These are phyloP conservation scores for Mesoligia furuncula DNA, from an alignment of 2,888 invertebrate genomes.

Conservation along the genomic window DNA sequence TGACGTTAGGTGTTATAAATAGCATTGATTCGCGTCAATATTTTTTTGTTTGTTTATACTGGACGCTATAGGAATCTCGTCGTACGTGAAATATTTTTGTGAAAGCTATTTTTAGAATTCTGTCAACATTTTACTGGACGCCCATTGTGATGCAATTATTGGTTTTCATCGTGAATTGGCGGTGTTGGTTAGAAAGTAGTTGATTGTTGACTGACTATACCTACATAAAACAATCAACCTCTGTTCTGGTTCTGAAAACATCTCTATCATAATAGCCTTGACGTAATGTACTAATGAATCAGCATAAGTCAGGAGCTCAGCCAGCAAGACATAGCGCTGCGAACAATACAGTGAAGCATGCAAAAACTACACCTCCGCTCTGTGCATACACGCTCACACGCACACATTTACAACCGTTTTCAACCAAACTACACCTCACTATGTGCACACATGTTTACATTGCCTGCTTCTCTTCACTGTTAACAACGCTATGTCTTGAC, in stretches of 20 bases:
- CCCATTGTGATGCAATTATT: not conserved
- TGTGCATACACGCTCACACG: no score
- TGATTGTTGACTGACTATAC: not conserved
- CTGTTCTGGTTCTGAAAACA: not conserved
- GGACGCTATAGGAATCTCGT: constrained; percentile 32
- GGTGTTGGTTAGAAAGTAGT: not conserved
- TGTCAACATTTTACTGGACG: not conserved
- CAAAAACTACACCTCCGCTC: no score
- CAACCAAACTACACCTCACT: no score
- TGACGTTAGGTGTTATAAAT: constrained; percentile 63
- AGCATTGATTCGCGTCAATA: constrained; percentile 61
- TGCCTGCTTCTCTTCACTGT: no score
- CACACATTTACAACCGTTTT: no score
- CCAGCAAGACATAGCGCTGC: no score
- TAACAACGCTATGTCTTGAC: no score
- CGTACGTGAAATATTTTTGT: constrained; percentile 16
- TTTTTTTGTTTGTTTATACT: constrained; percentile 50
- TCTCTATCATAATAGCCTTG: not conserved
- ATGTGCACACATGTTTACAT: no score
- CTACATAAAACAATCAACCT: not conserved
- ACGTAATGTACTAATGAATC: not conserved
- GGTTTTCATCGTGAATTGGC: not conserved
- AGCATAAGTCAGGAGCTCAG: not conserved
- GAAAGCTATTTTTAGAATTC: constrained; percentile 2
- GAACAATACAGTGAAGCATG: no score